phyloP scores from a whole-genome alignment of 2,113 vertebrate genomes.

The Ceratotherium simum region DNA sequence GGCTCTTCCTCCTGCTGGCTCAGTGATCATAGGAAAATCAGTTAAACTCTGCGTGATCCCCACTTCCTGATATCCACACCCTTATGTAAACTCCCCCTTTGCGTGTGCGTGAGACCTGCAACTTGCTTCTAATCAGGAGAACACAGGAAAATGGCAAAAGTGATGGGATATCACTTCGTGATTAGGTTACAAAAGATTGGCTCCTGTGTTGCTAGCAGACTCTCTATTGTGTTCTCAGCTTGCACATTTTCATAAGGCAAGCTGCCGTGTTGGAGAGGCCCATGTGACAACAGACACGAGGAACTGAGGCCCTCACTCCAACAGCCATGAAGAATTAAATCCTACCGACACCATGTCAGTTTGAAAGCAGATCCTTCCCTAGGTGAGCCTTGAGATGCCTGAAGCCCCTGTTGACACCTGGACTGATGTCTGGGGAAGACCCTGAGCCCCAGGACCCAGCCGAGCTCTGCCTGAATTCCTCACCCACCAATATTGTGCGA shows the following conservation, averaged over 20 bases:
- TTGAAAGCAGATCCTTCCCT: neutral
- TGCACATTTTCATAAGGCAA: neutral
- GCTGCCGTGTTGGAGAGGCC: neutral
- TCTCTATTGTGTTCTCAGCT: neutral
- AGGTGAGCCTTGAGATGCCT: neutral
- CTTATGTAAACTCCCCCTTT: neutral
- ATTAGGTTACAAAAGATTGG: neutral
- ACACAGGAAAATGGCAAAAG: neutral
- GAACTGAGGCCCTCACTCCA: neutral
- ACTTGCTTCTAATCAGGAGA: neutral
- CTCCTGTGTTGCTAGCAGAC: neutral
- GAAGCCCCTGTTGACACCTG: fast-evolving
- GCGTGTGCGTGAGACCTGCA: neutral
- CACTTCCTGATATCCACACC: neutral
- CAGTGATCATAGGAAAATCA: neutral
- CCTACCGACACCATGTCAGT: fast-evolving
- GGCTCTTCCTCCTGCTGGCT: neutral
- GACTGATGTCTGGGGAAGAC: neutral
- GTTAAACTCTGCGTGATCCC: neutral
- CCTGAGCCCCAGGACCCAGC: neutral
- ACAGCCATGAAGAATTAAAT: neutral
- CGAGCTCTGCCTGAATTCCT: neutral
- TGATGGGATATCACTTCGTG: neutral
- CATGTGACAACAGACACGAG: neutral
- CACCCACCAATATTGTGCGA: neutral